phyloP scores from a whole-genome alignment of 2,797 vertebrate genomes.

The Urocyon cinereoargenteus region DNA sequence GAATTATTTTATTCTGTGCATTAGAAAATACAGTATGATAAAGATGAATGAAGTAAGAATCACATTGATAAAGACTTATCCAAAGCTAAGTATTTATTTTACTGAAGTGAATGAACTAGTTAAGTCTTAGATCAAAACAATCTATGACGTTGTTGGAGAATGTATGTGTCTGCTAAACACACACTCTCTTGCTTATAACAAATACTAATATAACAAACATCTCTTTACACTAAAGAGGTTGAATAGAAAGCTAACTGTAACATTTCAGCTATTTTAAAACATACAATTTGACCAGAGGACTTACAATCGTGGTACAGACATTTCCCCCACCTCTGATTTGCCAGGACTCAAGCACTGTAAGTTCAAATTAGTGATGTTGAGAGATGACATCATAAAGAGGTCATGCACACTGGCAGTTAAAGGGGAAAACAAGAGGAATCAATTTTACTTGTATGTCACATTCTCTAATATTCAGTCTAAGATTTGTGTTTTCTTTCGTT shows the following conservation, averaged over 20 bases:
- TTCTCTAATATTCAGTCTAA: constrained; percentile 16
- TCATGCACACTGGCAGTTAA: constrained; percentile 39
- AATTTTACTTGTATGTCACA: not conserved
- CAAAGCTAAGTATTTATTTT: not conserved
- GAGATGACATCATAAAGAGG: constrained; percentile 77
- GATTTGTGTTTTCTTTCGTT: not conserved
- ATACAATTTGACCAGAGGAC: constrained; percentile 61
- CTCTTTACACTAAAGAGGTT: not conserved
- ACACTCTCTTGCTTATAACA: not conserved
- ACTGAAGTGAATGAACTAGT: not conserved
- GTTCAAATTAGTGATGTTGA: constrained; percentile 52
- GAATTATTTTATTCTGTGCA: not conserved
- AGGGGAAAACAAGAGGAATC: not conserved
- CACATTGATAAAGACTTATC: not conserved
- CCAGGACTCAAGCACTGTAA: constrained; percentile 63
- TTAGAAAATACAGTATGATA: not conserved
- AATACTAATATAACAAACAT: not conserved
- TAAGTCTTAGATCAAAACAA: not conserved
- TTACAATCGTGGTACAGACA: constrained; percentile 84
- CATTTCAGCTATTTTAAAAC: constrained; percentile 53
- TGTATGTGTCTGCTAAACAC: not conserved
- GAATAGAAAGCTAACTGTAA: not conserved
- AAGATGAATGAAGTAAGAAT: not conserved
- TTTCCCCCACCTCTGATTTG: constrained; percentile 75
- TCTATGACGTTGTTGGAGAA: not conserved